Evolutionary conservation across 2,797 vertebrate species (phyloP), one percentile per base, ranked within the genome.

Genomic region (Spinibarbus caldwelli): DNA sequence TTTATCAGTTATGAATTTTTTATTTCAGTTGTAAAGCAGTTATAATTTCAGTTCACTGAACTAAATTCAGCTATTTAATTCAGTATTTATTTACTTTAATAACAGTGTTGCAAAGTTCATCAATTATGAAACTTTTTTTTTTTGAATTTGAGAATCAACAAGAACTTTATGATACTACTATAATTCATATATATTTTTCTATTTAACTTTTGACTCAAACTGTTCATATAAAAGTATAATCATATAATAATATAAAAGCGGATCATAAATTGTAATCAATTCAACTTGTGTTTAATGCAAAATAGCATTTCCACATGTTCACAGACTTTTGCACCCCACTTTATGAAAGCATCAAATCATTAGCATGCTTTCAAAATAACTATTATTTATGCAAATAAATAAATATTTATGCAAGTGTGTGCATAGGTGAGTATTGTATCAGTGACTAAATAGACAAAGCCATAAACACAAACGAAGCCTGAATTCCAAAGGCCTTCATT

Each of bases 401-500:
- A n/a, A n/a, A 7, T 71, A 43, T 43, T 43, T 43, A 10, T 11
- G 41, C 3, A 23, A 12, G 23, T 71, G n/a, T 43, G 76, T 62
- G 64, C 62, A 45, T 31, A 21, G n/a, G 26, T 2, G 2, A 38
- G 57, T 67, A 11, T 11, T 45, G 26, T 64, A 70, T 70, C 7
- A 11, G 79, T 52, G 45, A 79, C 29, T 80, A 41, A 68, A 78
- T 31, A 71, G 59, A 43, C 19, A 59, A 29, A 52, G 6, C 19
- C 43, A 76, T 78, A 68, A 76, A 45, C 34, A 26, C 49, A 73
- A 73, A 62, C 9, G 9, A n/a, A 57, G 80, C 15, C 68, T 57
- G 29, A 79, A 85, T 71, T 82, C n/a, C 73, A 76, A 47, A 59
- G 19, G 78, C 49, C 26, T 83, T 38, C 10, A 71, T 87, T 64